These are phyloP conservation scores for Halcyon smyrnensis DNA, from an alignment of 2,797 vertebrate species.

Conservation along the genomic window DNA sequence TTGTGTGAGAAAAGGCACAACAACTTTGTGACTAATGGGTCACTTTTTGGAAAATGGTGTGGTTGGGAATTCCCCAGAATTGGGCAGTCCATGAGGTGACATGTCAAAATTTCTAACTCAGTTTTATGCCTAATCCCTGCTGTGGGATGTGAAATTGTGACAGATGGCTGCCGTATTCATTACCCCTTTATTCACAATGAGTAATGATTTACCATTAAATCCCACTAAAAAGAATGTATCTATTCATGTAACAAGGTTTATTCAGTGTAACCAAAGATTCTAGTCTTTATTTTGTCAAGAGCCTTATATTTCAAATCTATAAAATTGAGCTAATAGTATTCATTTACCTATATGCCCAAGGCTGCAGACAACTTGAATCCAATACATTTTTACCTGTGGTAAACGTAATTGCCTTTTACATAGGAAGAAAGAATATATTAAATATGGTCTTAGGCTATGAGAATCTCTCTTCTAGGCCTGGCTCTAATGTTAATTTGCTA, in stretches of 20 bases:
- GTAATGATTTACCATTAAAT: constrained; percentile 63
- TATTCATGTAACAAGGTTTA: constrained; percentile 43
- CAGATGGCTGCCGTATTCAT: constrained; percentile 28
- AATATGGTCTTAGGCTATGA: neutral
- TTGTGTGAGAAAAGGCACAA: neutral
- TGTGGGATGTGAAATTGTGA: constrained; percentile 35
- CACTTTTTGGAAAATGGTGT: neutral
- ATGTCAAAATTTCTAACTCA: neutral
- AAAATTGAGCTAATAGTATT: neutral
- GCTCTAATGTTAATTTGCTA: neutral
- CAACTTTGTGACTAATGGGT: neutral
- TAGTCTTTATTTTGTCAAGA: constrained; percentile 39
- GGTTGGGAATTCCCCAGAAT: no score
- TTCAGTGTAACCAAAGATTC: constrained; percentile 35
- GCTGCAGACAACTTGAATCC: neutral
- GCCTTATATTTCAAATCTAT: constrained; percentile 30
- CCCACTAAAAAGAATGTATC: constrained; percentile 5
- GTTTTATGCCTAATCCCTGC: neutral
- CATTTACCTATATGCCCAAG: neutral
- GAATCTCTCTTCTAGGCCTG: neutral
- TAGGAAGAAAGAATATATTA: neutral
- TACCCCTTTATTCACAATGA: constrained; percentile 35
- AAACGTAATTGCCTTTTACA: neutral
- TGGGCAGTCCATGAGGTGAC: neutral
- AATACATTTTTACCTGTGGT: neutral